Conservation (phyloP, 1,140 invertebrate genomes). For the Telenomus remus region DNA sequence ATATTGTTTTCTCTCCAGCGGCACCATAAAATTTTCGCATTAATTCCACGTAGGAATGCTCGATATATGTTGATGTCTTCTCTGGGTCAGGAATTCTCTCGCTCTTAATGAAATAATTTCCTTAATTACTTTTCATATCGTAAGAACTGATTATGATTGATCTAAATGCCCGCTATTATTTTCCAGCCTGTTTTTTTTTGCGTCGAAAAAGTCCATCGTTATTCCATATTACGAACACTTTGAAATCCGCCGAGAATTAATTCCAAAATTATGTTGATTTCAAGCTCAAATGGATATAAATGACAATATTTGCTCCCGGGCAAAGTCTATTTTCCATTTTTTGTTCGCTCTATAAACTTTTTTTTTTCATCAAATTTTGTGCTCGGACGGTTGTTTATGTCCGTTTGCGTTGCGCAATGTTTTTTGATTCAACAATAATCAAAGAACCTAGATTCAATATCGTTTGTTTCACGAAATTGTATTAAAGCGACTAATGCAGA, state of each 20-base stretch:
- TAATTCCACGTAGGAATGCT: slow-evolving; percentile 23
- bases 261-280: no score
- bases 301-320: no score
- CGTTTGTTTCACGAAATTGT: slow-evolving; percentile 47
- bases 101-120: slow-evolving; percentile 30
- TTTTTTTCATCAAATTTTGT: background rate
- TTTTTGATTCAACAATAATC: slow-evolving; percentile 27
- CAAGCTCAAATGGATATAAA: no score
- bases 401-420: background rate
- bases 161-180: slow-evolving; percentile 6
- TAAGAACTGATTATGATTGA: slow-evolving; percentile 32
- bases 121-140: slow-evolving; percentile 38
- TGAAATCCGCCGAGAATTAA: no score
- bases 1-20: slow-evolving; percentile 8
- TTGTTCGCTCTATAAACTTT: background rate
- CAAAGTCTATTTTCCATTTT: background rate
- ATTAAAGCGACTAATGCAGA: slow-evolving; percentile 48
- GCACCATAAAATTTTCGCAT: slow-evolving; percentile 7
- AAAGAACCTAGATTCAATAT: slow-evolving; percentile 39
- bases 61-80: slow-evolving; percentile 29
- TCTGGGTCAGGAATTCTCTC: slow-evolving; percentile 27
- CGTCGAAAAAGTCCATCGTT: background rate
- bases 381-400: background rate
- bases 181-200: background rate
- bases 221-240: no score